A percentile compares a stretch with the other conserved stretches of the same genome.
These are phyloP conservation scores for Motacilla alba DNA, from an alignment of 2,113 vertebrate species.

Conservation along the genomic window DNA sequence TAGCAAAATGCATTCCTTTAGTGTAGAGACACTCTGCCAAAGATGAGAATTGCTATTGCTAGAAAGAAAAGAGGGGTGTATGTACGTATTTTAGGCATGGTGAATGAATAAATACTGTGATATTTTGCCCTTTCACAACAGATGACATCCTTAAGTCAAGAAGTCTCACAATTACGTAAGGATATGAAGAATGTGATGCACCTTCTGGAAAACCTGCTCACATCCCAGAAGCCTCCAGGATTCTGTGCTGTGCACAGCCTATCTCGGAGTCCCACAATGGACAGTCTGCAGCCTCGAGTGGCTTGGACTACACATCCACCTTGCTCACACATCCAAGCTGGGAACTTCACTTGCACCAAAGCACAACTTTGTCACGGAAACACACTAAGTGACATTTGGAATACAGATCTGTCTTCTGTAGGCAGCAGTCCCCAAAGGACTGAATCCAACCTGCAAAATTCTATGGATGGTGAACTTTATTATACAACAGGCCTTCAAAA, in stretches of 20 bases:
- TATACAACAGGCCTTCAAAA: conserved; percentile 55
- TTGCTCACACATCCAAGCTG: conserved; percentile 61
- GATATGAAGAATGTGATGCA: conserved; percentile 77
- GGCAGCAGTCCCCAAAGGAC: conserved; percentile 70
- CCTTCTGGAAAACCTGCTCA: conserved; percentile 74
- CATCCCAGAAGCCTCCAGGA: conserved; percentile 57
- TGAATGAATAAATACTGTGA: not conserved
- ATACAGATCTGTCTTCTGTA: conserved; percentile 61
- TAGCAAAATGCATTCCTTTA: not conserved
- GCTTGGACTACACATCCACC: conserved; percentile 67
- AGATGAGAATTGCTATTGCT: not conserved
- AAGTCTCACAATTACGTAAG: conserved; percentile 81
- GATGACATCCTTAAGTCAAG: conserved; percentile 76
- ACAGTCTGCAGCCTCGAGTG: conserved; percentile 65
- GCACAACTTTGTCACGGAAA: conserved; percentile 68
- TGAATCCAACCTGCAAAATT: conserved; percentile 53
- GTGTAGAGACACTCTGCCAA: not conserved
- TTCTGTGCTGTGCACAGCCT: conserved; percentile 67
- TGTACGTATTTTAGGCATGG: not conserved
- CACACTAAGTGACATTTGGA: conserved; percentile 63
- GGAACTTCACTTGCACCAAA: conserved; percentile 59
- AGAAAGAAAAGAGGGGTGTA: not conserved
- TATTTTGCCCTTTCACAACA: conserved; percentile 24
- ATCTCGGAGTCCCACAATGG: conserved; percentile 60
- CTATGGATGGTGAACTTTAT: conserved; percentile 54